Percentiles rank a stretch among this genome's conserved stretches.
Conservation (phyloP, 2,888 invertebrate genomes). For the Asteroscopus sphinx region DNA sequence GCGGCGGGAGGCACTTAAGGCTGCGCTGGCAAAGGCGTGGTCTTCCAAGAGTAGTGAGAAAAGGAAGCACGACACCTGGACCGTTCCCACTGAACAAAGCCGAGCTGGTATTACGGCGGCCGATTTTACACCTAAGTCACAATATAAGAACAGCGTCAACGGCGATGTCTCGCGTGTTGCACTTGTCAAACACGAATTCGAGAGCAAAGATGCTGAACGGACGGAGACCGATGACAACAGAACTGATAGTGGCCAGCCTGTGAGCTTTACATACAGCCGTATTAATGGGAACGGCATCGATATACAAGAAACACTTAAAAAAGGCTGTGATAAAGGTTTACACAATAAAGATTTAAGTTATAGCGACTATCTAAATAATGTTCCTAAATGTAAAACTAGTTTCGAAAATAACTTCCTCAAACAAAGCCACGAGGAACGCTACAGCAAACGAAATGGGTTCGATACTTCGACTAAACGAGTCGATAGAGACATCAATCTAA, state of each 20-base stretch:
- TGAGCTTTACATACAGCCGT: conserved; percentile 79
- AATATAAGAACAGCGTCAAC: conserved; percentile 76
- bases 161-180: conserved; percentile 82
- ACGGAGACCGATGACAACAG: conserved; percentile 74
- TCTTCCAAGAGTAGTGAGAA: conserved; percentile 84
- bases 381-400: conserved; percentile 89
- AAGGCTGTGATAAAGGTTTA: conserved; percentile 88
- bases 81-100: conserved; percentile 79
- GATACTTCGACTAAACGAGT: conserved; percentile 80
- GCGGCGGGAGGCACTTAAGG: conserved; percentile 86
- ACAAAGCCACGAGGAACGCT: conserved; percentile 84
- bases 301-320: conserved; percentile 86
- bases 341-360: conserved; percentile 85
- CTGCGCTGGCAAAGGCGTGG: conserved; percentile 87
- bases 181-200: conserved; percentile 84
- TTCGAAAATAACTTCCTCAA: conserved; percentile 87
- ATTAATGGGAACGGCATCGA: conserved; percentile 82
- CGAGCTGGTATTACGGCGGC: conserved; percentile 78
- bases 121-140: conserved; percentile 77
- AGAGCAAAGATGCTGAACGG: conserved; percentile 81
- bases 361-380: conserved; percentile 86
- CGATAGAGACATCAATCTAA: conserved; percentile 84
- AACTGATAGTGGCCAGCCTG: conserved; percentile 76
- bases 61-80: conserved; percentile 86
- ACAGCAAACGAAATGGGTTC: conserved; percentile 84